Evolutionary conservation across 2,888 invertebrate species (phyloP).

Genomic region (Hoplodrina blanda): DNA sequence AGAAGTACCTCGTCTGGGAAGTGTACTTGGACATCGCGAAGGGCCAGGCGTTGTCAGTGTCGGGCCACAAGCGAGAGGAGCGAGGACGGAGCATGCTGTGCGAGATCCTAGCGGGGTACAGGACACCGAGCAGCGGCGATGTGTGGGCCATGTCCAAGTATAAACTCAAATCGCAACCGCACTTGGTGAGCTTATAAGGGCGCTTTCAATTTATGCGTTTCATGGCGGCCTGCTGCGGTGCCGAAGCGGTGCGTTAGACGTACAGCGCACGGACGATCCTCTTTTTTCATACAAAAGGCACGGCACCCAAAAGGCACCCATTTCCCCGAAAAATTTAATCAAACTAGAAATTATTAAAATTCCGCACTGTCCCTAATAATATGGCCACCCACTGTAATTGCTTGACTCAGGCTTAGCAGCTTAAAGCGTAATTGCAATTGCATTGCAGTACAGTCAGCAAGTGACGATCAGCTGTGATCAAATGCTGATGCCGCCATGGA

Average conservation of each 20-base stretch:
- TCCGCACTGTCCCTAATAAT: too few species aligned
- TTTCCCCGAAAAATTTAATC: too few species aligned
- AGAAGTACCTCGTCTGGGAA: constrained; percentile 67
- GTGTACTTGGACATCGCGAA: constrained; percentile 77
- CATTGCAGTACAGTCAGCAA: constrained; percentile 75
- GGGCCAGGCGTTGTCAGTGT: constrained; percentile 79
- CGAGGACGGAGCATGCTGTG: constrained; percentile 77
- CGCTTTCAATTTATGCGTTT: too few species aligned
- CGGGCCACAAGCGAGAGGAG: constrained; percentile 75
- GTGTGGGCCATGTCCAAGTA: constrained; percentile 77
- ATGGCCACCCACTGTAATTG: too few species aligned
- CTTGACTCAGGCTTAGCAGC: not conserved
- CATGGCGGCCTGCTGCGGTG: too few species aligned
- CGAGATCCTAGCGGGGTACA: constrained; percentile 77
- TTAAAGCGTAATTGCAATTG: not conserved
- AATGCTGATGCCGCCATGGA: constrained; percentile 78
- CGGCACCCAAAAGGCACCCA: too few species aligned
- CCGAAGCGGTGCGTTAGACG: too few species aligned
- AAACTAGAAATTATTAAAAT: too few species aligned
- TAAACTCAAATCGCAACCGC: constrained; percentile 68
- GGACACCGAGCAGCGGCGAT: constrained; percentile 70
- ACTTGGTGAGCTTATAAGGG: constrained; percentile 68
- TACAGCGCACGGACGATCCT: too few species aligned
- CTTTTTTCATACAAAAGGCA: too few species aligned
- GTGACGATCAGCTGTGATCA: constrained; percentile 73